phyloP scores from a whole-genome alignment of 2,113 vertebrate genomes.

The Onychostruthus taczanowskii region DNA sequence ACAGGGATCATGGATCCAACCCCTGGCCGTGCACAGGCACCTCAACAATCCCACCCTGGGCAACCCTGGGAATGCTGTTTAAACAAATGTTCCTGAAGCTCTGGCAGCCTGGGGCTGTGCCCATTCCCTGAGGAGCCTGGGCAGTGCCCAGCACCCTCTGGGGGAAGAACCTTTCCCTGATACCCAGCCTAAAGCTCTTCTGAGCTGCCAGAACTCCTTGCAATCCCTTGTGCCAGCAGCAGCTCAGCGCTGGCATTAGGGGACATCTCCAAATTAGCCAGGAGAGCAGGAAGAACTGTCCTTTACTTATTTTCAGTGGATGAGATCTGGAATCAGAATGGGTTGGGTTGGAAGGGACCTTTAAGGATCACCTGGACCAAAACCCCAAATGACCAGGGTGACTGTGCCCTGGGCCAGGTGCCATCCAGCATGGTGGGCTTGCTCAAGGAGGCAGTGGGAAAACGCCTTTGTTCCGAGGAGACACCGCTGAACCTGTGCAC shows the following conservation, averaged over 20 bases:
- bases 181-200: rapidly evolving
- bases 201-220: not conserved
- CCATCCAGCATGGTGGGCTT: rapidly evolving
- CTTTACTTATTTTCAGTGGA: not conserved
- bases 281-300: not conserved
- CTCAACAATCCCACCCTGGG: rapidly evolving
- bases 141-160: not conserved
- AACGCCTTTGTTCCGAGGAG: not conserved
- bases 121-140: not conserved
- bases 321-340: not conserved
- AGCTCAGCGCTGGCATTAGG: rapidly evolving
- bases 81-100: rapidly evolving
- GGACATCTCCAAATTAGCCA: not conserved
- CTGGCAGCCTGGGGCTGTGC: not conserved
- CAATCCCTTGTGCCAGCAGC: not conserved
- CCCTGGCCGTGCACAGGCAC: not conserved
- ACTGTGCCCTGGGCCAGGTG: not conserved
- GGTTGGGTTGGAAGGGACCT: not conserved
- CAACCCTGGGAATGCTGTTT: rapidly evolving
- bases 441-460: rapidly evolving
- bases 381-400: not conserved
- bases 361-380: no score
- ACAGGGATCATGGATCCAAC: rapidly evolving
- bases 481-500: rapidly evolving
- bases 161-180: not conserved